These are phyloP conservation scores for Lepidurus apus DNA, from an alignment of 1,140 invertebrate genomes.

Conservation along the genomic window DNA sequence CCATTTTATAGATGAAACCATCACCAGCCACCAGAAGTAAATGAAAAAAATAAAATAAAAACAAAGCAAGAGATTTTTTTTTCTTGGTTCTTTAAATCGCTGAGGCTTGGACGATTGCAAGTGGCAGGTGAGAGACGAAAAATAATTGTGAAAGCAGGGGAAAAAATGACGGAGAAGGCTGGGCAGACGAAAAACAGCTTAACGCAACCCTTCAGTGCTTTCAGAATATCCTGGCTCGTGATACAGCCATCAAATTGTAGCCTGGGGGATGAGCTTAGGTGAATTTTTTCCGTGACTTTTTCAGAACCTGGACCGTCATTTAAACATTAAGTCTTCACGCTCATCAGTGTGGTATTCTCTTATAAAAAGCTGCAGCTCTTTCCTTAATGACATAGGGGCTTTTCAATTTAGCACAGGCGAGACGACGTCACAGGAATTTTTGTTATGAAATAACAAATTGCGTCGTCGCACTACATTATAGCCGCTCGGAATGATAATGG, in stretches of 20 bases:
- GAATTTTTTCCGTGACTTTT: background rate
- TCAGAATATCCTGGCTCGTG: constrained; percentile 3
- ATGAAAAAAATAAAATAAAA: constrained; percentile 2
- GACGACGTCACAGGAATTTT: background rate
- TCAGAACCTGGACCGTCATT: constrained; percentile 18
- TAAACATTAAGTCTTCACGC: constrained; percentile 22
- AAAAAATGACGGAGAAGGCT: background rate
- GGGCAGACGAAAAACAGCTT: background rate
- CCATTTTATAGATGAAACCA: background rate
- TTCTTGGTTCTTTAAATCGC: background rate
- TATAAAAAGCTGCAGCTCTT: background rate
- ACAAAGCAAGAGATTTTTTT: background rate
- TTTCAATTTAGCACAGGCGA: constrained; percentile 6
- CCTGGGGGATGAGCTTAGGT: background rate
- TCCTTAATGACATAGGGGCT: constrained; percentile 10
- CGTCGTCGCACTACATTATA: background rate
- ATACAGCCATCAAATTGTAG: constrained; percentile 15
- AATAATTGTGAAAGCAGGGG: background rate
- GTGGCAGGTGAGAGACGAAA: background rate
- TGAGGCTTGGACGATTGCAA: background rate
- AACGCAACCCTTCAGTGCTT: background rate
- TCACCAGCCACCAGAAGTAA: background rate
- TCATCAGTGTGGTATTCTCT: constrained; percentile 7
- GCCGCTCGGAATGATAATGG: background rate
- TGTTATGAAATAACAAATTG: constrained; percentile 20